A percentile compares a stretch with the other conserved stretches of the same genome.
phyloP scores from a whole-genome alignment of 2,113 vertebrate genomes.

The Pituophis catenifer region DNA sequence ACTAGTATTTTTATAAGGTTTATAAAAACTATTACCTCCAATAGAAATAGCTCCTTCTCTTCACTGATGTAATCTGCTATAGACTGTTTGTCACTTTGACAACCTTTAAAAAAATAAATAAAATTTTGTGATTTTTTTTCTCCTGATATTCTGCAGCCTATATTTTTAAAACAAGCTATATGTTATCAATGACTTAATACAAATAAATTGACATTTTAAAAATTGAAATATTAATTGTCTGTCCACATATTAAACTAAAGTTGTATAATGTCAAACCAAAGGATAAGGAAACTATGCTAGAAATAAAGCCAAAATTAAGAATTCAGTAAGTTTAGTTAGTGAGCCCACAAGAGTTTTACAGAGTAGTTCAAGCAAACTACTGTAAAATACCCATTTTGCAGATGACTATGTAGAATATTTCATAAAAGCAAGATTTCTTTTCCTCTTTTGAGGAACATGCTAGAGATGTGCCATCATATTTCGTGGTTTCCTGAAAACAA shows the following conservation, averaged over 20 bases:
- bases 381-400: not conserved
- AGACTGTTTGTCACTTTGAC: constrained; percentile 48
- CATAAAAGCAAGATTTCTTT: not conserved
- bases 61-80: constrained; percentile 62
- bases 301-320: not conserved
- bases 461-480: not conserved
- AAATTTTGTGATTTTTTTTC: not conserved
- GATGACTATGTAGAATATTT: not conserved
- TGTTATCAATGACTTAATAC: not conserved
- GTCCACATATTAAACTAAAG: not conserved
- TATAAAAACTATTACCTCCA: constrained; percentile 62
- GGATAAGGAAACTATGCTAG: not conserved
- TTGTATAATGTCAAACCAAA: not conserved
- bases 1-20: not conserved
- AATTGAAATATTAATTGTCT: not conserved
- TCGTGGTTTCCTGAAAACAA: not conserved
- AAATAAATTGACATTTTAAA: not conserved
- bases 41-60: constrained; percentile 63
- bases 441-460: not conserved
- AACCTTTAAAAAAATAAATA: constrained; percentile 52
- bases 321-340: not conserved
- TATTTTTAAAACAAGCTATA: not conserved
- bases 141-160: not conserved
- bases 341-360: not conserved
- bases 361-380: not conserved